phyloP scores from a whole-genome alignment of 2,797 vertebrate genomes.

The Echiichthys vipera region DNA sequence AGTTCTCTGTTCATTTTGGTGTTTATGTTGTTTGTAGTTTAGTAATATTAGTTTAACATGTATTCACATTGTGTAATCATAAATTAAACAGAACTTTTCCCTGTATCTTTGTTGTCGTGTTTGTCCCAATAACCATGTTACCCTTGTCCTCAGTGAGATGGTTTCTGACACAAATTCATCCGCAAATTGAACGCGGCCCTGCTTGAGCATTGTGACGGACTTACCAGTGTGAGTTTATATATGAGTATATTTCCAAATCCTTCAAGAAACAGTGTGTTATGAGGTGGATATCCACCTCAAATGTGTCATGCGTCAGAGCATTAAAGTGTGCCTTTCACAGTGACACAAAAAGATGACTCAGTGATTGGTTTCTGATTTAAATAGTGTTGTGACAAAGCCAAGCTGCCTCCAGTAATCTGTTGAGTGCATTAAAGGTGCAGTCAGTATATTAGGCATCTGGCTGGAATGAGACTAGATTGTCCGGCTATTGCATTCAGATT shows the following conservation, averaged over 20 bases:
- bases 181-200: too few species aligned
- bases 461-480: too few species aligned
- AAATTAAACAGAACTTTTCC: slow-evolving; percentile 23
- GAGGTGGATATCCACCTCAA: neutral
- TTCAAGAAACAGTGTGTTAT: neutral
- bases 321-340: neutral
- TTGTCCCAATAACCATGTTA: neutral
- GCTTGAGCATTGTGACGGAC: neutral
- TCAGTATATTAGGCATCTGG: neutral
- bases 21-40: slow-evolving; percentile 22
- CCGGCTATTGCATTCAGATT: too few species aligned
- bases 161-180: neutral
- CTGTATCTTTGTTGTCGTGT: neutral
- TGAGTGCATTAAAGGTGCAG: neutral
- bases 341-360: neutral
- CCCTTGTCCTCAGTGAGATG: neutral
- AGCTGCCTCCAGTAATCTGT: neutral
- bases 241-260: neutral
- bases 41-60: slow-evolving; percentile 1
- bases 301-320: neutral
- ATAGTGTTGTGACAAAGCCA: too few species aligned
- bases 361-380: neutral
- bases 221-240: neutral
- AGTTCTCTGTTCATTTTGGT: neutral
- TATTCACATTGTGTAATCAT: slow-evolving; percentile 7